Percentiles rank a stretch among this genome's conserved stretches.
Evolutionary conservation across 2,888 invertebrate species (phyloP).

Genomic region (Lomographa bimaculata): DNA sequence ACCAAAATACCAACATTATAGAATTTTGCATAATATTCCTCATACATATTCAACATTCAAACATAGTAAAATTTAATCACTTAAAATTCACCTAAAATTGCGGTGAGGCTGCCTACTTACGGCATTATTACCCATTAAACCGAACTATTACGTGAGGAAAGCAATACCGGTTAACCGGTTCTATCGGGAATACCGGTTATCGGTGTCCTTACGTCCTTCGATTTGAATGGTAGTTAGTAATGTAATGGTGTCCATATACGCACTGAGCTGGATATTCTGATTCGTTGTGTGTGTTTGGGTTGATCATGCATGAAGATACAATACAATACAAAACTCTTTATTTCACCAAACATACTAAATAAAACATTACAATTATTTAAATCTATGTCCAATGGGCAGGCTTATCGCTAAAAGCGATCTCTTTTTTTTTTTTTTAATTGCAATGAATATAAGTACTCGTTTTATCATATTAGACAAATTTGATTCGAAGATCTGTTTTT

Average conservation of each 20-base stretch:
- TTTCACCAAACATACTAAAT: too few species aligned
- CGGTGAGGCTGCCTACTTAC: neutral
- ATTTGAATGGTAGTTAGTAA: conserved; percentile 11
- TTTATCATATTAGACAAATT: too few species aligned
- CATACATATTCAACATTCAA: neutral
- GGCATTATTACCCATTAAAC: conserved; percentile 8
- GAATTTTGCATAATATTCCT: conserved; percentile 1
- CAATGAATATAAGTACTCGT: too few species aligned
- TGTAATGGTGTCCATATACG: conserved; percentile 11
- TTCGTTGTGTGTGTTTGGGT: neutral
- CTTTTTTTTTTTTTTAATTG: too few species aligned
- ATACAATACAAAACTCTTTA: too few species aligned
- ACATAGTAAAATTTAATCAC: conserved; percentile 13
- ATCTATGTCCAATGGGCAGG: too few species aligned
- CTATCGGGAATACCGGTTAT: conserved; percentile 9
- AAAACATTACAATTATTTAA: neutral
- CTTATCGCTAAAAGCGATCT: too few species aligned
- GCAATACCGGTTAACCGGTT: conserved; percentile 7
- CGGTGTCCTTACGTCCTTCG: conserved; percentile 15
- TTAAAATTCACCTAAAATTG: conserved; percentile 9
- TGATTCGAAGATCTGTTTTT: too few species aligned
- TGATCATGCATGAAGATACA: too few species aligned
- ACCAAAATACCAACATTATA: neutral
- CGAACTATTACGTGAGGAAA: conserved; percentile 11
- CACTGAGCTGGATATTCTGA: neutral